Base-by-base conservation (phyloP, 2,797 vertebrate species). In the Acrossocheilus fasciatus region DNA sequence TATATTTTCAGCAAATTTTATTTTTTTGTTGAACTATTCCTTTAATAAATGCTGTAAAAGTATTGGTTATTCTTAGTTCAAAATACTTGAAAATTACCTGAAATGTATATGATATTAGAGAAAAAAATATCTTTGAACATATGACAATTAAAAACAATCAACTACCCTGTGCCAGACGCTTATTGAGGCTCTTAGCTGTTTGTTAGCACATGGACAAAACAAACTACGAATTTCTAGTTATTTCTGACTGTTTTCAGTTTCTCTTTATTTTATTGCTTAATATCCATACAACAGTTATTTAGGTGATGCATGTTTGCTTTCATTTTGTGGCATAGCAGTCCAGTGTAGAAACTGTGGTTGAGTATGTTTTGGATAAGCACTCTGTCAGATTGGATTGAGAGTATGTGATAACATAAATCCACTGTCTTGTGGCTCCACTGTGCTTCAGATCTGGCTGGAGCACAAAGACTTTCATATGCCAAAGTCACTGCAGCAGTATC, bases 361-460 rank as follows among this genome's bases (percentile, higher is more conserved):
- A 10, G 14, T 30, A 10, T 50, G 74, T 76, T 14, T 39, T 76
- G 50, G 50, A 76, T 54, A 9, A 54, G 30, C 50, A 54, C 50
- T 76, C 50, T 54, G 74, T 76, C 50, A 54, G 17, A 41, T 23
- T 74, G n/a, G 20, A 23, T 20, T 79, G 52, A 20, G 18, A 36
- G 72, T 23, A 26, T 72, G 43, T 50, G 72, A 74, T 74, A 74
- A 74, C 73, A 75, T 54, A 50, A 76, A 14, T 76, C 30, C 74
- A 39, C 50, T 23, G 15, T 30, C 45, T 30, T 30, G 7, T 50
- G 50, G 18, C 50, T 36, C 54, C 30, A 14, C 18, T 54, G 18
- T 76, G 74, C 30, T 76, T 76, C 74, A 39, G 74, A 76, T 20
- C 34, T 52, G 74, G 74, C 47, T 76, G 74, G 17, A 54, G 47